Evolutionary conservation across 2,888 invertebrate species (phyloP), one percentile per base, ranked within the genome.

Genomic region (Volucella zonaria): DNA sequence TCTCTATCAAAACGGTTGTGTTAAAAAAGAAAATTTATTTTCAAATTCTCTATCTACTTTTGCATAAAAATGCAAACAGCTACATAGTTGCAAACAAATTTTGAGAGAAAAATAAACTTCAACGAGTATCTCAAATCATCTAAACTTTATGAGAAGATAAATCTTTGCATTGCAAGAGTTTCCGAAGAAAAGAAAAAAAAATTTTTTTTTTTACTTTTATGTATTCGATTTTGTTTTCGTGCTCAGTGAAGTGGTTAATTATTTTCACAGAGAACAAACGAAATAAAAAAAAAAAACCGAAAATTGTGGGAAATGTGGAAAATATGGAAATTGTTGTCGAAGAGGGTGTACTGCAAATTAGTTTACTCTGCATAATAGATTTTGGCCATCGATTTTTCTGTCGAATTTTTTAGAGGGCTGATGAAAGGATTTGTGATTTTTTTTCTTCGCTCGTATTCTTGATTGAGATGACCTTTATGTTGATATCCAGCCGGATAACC

Each of bases 371-470:
- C 61, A 78, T 79, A 71, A 45, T 70, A 71, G 43, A 79, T 71
- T 54, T 66, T 76, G 80, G 80, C 38, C 71, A 83, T 83, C 80
- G 83, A 83, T 80, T 80, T 83, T 83, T 79, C 73, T 75, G 71
- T 77, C 71, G 67, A 77, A 70, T 58, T 82, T 71, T 52, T 67
- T 61, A 73, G 71, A 67, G 67, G 49, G 56, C 71, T 64, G 49
- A 77, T 61, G 49, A 74, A 68, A 64, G 49, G 47, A 52, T 38
- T 66, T 61, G 47, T 40, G 6, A 47, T 42, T 45, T 47, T 56
- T 45, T 75, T 51, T 31, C 2, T 8, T 49, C 56, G 15, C n/a
- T 12, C 31, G 23, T 40, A 10, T 45, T 67, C 15, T 11, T 38
- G 12, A 18, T 14, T 11, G 1, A 18, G 40, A 47, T 31, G 31